A percentile compares a stretch with the other conserved stretches of the same genome.
Evolutionary conservation across 1,140 invertebrate genomes (phyloP).

Genomic region (Aphelinus atriplicis): DNA sequence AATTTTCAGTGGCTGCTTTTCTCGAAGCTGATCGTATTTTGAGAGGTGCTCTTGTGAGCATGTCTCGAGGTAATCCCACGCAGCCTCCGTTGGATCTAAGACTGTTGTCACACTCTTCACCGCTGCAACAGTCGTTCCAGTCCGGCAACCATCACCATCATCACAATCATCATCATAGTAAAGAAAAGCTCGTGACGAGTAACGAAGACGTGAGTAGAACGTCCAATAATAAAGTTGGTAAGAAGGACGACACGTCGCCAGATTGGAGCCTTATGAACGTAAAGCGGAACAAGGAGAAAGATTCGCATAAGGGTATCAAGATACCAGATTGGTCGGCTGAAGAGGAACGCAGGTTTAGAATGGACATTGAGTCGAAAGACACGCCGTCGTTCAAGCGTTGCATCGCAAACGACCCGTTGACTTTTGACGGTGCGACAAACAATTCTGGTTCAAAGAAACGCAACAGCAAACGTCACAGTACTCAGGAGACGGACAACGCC

Average conservation of each 20-base stretch:
- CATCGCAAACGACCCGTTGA: slow-evolving; percentile 31
- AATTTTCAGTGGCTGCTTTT: slow-evolving; percentile 73
- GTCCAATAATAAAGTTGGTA: slow-evolving; percentile 38
- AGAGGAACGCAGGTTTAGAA: slow-evolving; percentile 56
- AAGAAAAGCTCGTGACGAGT: slow-evolving; percentile 39
- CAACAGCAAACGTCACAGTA: slow-evolving; percentile 41
- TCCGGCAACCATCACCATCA: background rate
- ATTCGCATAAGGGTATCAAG: slow-evolving; percentile 47
- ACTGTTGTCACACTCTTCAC: slow-evolving; percentile 54
- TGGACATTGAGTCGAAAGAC: slow-evolving; percentile 56
- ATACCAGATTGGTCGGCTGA: slow-evolving; percentile 57
- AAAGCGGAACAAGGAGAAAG: slow-evolving; percentile 52
- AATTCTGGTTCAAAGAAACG: slow-evolving; percentile 41
- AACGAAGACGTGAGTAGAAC: slow-evolving; percentile 40
- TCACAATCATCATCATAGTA: slow-evolving; percentile 19
- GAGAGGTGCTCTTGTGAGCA: slow-evolving; percentile 65
- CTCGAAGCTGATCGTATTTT: slow-evolving; percentile 81
- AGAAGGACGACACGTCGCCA: slow-evolving; percentile 45
- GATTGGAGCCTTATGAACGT: slow-evolving; percentile 55
- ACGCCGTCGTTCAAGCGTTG: slow-evolving; percentile 43
- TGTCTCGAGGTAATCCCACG: slow-evolving; percentile 63
- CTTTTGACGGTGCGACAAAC: background rate
- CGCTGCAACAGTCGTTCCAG: slow-evolving; percentile 49
- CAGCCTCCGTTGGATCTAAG: slow-evolving; percentile 73
- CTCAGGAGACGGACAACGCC: background rate